These are phyloP conservation scores for Asteroscopus sphinx DNA, from an alignment of 2,888 invertebrate species.

Conservation along the genomic window DNA sequence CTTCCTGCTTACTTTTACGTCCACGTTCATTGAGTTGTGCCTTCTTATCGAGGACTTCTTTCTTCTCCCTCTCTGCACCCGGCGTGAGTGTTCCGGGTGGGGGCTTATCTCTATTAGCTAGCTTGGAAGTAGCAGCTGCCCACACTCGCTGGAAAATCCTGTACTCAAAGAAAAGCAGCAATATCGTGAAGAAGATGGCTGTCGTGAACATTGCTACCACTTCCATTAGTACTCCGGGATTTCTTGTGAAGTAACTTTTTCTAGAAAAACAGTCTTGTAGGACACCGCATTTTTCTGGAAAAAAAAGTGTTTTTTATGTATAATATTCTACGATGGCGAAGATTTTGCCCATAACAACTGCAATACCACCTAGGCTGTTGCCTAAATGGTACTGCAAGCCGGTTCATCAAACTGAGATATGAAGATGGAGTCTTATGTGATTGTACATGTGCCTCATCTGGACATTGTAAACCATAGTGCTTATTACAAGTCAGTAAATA, in stretches of 20 bases:
- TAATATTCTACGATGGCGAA: no score
- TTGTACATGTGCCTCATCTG: no score
- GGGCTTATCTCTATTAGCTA: constrained; percentile 38
- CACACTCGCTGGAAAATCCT: constrained; percentile 64
- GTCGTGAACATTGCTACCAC: constrained; percentile 66
- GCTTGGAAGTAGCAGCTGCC: constrained; percentile 44
- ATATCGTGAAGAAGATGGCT: constrained; percentile 60
- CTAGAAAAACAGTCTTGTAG: constrained; percentile 76
- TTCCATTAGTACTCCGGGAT: constrained; percentile 69
- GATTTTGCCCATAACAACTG: no score
- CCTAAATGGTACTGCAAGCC: no score
- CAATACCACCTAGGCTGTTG: no score
- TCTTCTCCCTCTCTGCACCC: constrained; percentile 64
- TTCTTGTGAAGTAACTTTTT: constrained; percentile 66
- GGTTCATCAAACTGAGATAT: no score
- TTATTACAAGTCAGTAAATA: no score
- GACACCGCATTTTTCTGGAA: constrained; percentile 79
- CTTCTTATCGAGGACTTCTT: constrained; percentile 64
- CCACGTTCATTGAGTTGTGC: constrained; percentile 51
- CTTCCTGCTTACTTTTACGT: background rate
- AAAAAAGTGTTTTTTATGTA: no score
- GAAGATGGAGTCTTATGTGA: no score
- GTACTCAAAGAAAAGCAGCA: constrained; percentile 77
- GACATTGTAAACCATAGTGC: no score
- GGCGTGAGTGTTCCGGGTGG: constrained; percentile 21